phyloP scores from a whole-genome alignment of 1,140 invertebrate species.

The Dryas iulia region DNA sequence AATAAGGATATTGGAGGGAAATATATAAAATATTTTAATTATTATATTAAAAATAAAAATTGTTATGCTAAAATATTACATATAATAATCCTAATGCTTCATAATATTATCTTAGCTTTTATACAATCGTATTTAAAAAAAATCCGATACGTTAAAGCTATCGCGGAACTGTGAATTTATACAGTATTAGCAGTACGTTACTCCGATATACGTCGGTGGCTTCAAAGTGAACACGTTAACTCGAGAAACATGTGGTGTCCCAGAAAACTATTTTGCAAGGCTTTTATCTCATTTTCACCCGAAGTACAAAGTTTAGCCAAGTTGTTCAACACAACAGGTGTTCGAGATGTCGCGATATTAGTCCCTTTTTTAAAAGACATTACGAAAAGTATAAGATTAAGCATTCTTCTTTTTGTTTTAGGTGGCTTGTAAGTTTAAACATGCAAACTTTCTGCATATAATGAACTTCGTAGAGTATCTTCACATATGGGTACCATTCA shows the following conservation, averaged over 20 bases:
- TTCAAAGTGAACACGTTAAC: slow-evolving; percentile 58
- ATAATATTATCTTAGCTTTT: too few relatives aligned
- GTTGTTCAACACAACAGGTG: slow-evolving; percentile 73
- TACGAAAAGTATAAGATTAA: slow-evolving; percentile 17
- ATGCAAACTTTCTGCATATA: slow-evolving; percentile 9
- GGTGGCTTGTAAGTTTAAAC: slow-evolving; percentile 3
- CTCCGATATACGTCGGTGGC: slow-evolving; percentile 18
- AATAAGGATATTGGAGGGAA: too few relatives aligned
- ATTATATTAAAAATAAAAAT: too few relatives aligned
- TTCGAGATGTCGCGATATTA: slow-evolving; percentile 58
- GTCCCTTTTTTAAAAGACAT: slow-evolving; percentile 50
- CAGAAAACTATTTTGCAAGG: slow-evolving; percentile 75
- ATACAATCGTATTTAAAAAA: background rate
- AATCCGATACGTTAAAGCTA: too few relatives aligned
- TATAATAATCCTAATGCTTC: too few relatives aligned
- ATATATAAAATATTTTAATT: too few relatives aligned
- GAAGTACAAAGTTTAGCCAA: slow-evolving; percentile 74
- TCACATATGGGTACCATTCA: background rate
- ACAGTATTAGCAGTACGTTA: background rate
- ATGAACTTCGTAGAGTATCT: slow-evolving; percentile 1
- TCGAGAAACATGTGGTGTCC: slow-evolving; percentile 69
- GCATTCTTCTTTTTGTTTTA: background rate
- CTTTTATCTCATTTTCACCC: slow-evolving; percentile 74
- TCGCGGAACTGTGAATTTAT: background rate
- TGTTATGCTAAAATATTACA: too few relatives aligned